Conservation (phyloP, 2,888 invertebrate genomes). For the Zhuqinia jingwanae region DNA sequence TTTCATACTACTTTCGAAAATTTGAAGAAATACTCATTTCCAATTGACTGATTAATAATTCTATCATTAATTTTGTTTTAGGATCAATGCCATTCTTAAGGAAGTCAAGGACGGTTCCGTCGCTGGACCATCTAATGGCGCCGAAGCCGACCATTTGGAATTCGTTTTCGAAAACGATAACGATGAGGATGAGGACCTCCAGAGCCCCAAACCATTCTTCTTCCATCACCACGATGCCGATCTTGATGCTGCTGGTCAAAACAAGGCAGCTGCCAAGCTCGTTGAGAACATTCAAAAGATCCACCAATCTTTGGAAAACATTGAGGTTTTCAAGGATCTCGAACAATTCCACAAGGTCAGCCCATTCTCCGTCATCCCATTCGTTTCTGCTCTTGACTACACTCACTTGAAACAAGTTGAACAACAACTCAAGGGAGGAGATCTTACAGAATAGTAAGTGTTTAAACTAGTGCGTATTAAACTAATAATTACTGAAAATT, state of each 20-base stretch:
- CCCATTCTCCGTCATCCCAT: slow-evolving; percentile 76
- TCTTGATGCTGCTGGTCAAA: slow-evolving; percentile 73
- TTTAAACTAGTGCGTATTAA: neutral
- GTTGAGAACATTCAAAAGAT: slow-evolving; percentile 74
- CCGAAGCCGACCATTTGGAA: slow-evolving; percentile 74
- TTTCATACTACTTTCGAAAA: neutral
- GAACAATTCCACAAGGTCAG: slow-evolving; percentile 77
- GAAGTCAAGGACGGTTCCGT: slow-evolving; percentile 73
- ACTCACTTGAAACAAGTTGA: slow-evolving; percentile 74
- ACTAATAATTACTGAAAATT: neutral
- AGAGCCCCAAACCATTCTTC: slow-evolving; percentile 76
- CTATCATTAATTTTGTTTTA: slow-evolving; percentile 39
- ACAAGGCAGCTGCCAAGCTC: slow-evolving; percentile 72
- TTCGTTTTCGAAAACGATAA: slow-evolving; percentile 76
- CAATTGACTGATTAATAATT: neutral
- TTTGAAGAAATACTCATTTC: too few species aligned
- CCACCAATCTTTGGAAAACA: slow-evolving; percentile 73
- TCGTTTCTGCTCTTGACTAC: slow-evolving; percentile 76
- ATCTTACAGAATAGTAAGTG: slow-evolving; percentile 75
- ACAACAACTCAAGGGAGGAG: slow-evolving; percentile 74
- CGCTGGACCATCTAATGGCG: slow-evolving; percentile 74
- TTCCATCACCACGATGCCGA: slow-evolving; percentile 77
- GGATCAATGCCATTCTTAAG: slow-evolving; percentile 67
- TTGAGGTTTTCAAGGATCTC: slow-evolving; percentile 74
- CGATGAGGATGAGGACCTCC: slow-evolving; percentile 76